Evolutionary conservation across 2,797 vertebrate genomes (phyloP), one percentile per base, ranked within the genome.

Genomic region (Myoxocephalus aenaeus): DNA sequence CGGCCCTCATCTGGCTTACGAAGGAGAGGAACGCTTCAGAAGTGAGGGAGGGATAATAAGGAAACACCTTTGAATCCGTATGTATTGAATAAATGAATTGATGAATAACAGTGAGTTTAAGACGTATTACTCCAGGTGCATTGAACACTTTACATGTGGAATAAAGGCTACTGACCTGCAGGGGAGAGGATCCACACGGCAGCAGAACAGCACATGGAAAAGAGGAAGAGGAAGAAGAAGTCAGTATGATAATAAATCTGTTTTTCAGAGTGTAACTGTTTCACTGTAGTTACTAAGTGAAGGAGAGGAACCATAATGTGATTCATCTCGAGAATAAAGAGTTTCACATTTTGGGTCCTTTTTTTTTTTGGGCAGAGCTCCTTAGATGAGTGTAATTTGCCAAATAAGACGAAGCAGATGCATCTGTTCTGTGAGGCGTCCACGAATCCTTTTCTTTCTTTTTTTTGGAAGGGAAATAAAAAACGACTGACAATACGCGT

Each of bases 91-190:
- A 5, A 12, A 11, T 18, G 25, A 27, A 20, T 7, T 34, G 27
- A 64, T 3, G 3, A 64, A 61, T 32, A 61, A 65, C 2, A 15
- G 50, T n/a, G 9, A 18, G 20, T 50, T 10, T n/a, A 50, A 50
- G 18, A 20, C 1, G 46, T 50, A 20, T 20, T 20, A n/a, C 48
- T n/a, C 3, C 20, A 20, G 5, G 20, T 9, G 18, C 11, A 3
- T 50, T 10, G 2, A 2, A 14, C 1, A 11, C 20, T 51, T 12
- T 44, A 17, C 42, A 44, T 51, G 20, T 54, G 42, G 68, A 1
- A 73, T 18, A 77, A 80, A 75, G 20, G 78, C 20, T 56, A 94
- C 94, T 91, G 83, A 95, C 95, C 94, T 95, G 92, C 7, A 63
- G 53, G 62, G 73, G 53, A 70, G 78, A 80, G 46, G 61, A 80